phyloP scores from a whole-genome alignment of 2,888 invertebrate genomes.

The Cheilosia pagana region DNA sequence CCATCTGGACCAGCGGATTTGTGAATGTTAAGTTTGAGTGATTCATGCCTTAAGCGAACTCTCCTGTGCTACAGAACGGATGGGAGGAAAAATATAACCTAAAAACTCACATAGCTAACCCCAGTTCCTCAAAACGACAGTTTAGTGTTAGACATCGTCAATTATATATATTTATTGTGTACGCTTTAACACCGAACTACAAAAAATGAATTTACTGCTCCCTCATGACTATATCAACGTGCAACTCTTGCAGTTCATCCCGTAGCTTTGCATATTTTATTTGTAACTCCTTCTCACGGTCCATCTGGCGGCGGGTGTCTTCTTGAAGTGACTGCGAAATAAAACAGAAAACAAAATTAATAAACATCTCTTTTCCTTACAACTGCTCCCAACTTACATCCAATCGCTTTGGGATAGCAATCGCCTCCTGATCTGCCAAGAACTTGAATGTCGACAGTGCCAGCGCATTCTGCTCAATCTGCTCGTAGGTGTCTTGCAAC shows the following conservation, averaged over 20 bases:
- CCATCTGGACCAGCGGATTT: too few relatives aligned
- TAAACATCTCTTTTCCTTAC: background rate
- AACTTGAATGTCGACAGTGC: conserved; percentile 96
- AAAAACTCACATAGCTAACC: too few relatives aligned
- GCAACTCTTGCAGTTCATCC: conserved; percentile 85
- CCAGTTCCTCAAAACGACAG: background rate
- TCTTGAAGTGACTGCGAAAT: conserved; percentile 90
- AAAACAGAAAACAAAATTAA: conserved; percentile 5
- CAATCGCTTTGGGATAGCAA: conserved; percentile 94
- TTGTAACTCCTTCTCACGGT: conserved; percentile 95
- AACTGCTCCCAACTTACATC: conserved; percentile 85
- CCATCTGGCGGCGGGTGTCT: conserved; percentile 95
- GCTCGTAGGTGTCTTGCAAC: conserved; percentile 92
- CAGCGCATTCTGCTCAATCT: conserved; percentile 94
- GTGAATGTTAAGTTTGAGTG: too few relatives aligned
- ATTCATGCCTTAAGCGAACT: too few relatives aligned
- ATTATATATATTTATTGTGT: conserved; percentile 21
- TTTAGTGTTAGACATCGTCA: conserved; percentile 8
- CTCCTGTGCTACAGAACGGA: too few relatives aligned
- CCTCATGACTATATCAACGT: conserved; percentile 16
- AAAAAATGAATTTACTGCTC: conserved; percentile 22
- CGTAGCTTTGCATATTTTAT: conserved; percentile 91
- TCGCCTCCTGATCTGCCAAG: conserved; percentile 94
- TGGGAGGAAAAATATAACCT: too few relatives aligned
- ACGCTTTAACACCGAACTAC: background rate